Evolutionary conservation across 2,888 invertebrate species (phyloP), one percentile per base, ranked within the genome.

Genomic region (Lasioglossum lativentre): DNA sequence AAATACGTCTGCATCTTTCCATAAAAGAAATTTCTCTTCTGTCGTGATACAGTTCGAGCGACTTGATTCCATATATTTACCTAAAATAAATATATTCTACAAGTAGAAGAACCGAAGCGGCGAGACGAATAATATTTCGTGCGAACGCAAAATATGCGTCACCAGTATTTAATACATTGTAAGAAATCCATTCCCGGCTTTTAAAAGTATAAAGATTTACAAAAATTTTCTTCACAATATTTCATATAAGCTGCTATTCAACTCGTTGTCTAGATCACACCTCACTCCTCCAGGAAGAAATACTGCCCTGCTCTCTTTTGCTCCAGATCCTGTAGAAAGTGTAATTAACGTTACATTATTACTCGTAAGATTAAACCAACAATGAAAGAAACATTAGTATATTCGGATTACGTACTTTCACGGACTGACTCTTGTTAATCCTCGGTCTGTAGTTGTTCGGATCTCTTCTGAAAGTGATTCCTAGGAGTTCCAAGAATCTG

Each of bases 401-500:
- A 42, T 6, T 75, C 12, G 56, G 40, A 75, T 78, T 6, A 86
- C 92, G 85, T 94, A 98, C 98, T 96, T 99, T 99, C 30, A 99
- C 99, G 68, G 99, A 99, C 92, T 98, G 97, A 93, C 97, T 97
- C 95, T 99, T 99, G 95, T 99, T 99, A 95, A 99, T 99, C 92
- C 99, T 97, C 38, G 99, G 99, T 93, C 99, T 96, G 96, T 98
- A 99, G 95, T 99, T 99, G 95, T 99, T 99, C 0, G 99, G 99
- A 96, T 99, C 99, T 94, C 99, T 96, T 92, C 99, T 96, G 96
- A 99, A 99, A 19, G 99, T 99, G 92, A 99, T 99, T 83, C 99
- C 98, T 82, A 99, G 96, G 78, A 99, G 96, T 94, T 99, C 98
- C 93, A 99, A 96, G 96, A 99, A 99, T 92, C 97, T 97, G 95